These are phyloP conservation scores for Wasmannia auropunctata DNA, from an alignment of 1,140 invertebrate species.

Conservation along the genomic window DNA sequence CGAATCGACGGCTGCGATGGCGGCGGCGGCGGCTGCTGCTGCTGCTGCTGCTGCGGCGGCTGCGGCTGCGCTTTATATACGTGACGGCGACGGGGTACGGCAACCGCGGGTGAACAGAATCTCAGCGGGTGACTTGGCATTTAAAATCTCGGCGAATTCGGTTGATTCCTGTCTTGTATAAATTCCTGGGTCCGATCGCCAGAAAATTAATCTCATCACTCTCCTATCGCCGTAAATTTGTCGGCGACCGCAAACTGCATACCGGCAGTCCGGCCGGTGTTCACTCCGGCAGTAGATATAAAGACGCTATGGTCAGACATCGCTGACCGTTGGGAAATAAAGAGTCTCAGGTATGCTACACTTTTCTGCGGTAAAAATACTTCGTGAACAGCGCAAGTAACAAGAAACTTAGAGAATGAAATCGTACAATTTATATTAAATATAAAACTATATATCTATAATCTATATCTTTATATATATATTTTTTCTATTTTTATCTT, in stretches of 20 bases:
- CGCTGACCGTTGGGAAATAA: neutral
- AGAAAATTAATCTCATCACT: neutral
- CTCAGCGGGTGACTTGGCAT: constrained; percentile 8
- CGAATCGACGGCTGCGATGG: constrained; percentile 59
- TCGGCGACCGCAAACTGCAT: neutral
- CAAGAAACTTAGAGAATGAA: neutral
- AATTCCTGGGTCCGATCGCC: neutral
- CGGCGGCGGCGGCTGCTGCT: constrained; percentile 58
- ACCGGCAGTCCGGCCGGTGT: neutral
- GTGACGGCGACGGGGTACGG: constrained; percentile 26
- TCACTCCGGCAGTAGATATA: neutral
- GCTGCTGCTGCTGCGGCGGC: constrained; percentile 66
- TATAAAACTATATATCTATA: too few relatives aligned
- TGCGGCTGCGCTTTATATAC: constrained; percentile 69
- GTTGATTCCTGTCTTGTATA: neutral
- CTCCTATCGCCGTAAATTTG: neutral
- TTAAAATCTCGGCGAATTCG: neutral
- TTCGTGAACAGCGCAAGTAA: neutral
- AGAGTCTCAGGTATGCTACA: neutral
- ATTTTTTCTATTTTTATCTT: too few relatives aligned
- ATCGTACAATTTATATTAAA: neutral
- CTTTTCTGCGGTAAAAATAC: neutral
- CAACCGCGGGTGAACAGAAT: constrained; percentile 26
- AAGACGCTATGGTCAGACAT: neutral
- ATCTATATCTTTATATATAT: neutral